These are phyloP conservation scores for Clarias fuscus DNA, from an alignment of 2,797 vertebrate genomes.

Conservation along the genomic window DNA sequence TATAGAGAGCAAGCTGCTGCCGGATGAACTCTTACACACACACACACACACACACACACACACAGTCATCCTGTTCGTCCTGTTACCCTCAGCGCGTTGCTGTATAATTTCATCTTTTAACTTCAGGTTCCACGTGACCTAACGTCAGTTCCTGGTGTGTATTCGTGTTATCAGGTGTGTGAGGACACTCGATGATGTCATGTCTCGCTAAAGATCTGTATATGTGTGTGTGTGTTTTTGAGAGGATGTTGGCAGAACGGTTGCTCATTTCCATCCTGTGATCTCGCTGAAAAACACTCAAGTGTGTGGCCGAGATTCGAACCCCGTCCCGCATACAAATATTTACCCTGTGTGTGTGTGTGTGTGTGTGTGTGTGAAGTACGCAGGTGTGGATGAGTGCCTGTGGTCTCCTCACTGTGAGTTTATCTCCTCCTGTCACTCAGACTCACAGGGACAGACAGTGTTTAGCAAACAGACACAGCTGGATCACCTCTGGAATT, in stretches of 20 bases:
- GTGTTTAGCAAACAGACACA: constrained; percentile 77
- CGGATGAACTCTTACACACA: no score
- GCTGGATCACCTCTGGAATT: constrained; percentile 59
- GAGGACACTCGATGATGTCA: neutral
- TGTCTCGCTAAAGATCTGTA: neutral
- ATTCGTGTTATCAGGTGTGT: neutral
- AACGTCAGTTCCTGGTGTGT: neutral
- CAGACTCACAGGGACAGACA: constrained; percentile 54
- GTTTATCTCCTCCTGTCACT: constrained; percentile 57
- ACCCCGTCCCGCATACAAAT: constrained; percentile 59
- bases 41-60: no score
- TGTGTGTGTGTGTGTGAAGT: constrained; percentile 52
- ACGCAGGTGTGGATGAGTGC: constrained; percentile 63
- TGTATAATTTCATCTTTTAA: neutral
- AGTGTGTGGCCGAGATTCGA: constrained; percentile 50
- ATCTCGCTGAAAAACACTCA: neutral
- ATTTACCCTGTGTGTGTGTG: constrained; percentile 58
- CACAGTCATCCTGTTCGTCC: no score
- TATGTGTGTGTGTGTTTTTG: neutral
- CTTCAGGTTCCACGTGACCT: neutral
- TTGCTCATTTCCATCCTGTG: constrained; percentile 14
- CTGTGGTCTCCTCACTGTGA: constrained; percentile 51
- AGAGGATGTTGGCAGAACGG: neutral
- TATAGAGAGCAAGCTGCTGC: neutral
- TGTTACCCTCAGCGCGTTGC: neutral